Evolutionary conservation across 1,140 invertebrate genomes (phyloP).

Genomic region (Ceratina japonica): DNA sequence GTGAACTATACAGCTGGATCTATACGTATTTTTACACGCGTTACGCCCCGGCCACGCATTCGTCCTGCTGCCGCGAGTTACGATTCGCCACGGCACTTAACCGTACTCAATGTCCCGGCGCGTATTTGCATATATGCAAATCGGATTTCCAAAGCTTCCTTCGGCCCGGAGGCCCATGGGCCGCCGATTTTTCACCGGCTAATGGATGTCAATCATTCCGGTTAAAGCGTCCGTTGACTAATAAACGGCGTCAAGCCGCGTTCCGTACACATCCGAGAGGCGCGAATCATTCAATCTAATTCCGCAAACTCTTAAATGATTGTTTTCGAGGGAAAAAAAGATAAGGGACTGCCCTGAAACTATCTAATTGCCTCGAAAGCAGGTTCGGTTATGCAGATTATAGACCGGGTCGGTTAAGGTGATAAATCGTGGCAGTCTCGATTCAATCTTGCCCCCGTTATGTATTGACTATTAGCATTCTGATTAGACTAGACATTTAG

Average conservation of each 20-base stretch:
- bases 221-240: constrained; percentile 8
- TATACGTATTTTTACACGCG: constrained; percentile 9
- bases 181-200: constrained; percentile 22
- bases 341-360: neutral
- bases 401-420: too few species aligned
- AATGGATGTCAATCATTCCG: constrained; percentile 31
- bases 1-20: neutral
- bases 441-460: too few species aligned
- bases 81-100: constrained; percentile 28
- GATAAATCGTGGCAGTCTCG: too few species aligned
- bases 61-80: neutral
- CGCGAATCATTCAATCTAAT: too few species aligned
- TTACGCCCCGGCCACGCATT: neutral
- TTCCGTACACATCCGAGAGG: too few species aligned
- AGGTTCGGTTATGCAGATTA: too few species aligned
- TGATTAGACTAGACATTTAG: too few species aligned
- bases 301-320: too few species aligned
- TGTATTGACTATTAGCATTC: too few species aligned
- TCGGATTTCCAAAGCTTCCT: constrained; percentile 28
- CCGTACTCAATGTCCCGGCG: neutral
- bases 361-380: too few species aligned
- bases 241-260: neutral
- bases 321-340: neutral
- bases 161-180: neutral
- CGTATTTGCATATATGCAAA: constrained; percentile 44